Evolutionary conservation across 92 coral and sea anemone genomes (phyloP).

Genomic region (Galaxea fascicularis): DNA sequence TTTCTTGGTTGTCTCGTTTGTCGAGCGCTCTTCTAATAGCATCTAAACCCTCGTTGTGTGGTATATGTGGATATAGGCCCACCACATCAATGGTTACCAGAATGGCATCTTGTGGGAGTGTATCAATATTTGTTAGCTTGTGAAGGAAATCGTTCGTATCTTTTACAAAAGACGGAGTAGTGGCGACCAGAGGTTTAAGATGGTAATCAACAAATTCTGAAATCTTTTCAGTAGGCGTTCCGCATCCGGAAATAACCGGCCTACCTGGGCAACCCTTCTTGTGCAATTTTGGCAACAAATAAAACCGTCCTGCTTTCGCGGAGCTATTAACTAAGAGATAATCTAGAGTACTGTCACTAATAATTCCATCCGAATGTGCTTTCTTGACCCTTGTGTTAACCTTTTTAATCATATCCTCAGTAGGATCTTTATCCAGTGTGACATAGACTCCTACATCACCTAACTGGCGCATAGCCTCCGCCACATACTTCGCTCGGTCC

Average conservation of each 20-base stretch:
- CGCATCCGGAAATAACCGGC: background rate
- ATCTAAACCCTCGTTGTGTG: too few relatives aligned
- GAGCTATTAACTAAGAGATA: constrained; percentile 19
- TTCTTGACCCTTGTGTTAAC: constrained; percentile 3
- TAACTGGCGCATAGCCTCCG: constrained; percentile 31
- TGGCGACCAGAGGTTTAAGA: constrained; percentile 50
- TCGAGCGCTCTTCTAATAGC: too few relatives aligned
- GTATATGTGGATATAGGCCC: constrained; percentile 28
- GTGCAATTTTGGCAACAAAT: constrained; percentile 63
- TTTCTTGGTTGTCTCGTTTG: too few relatives aligned
- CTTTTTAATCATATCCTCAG: constrained; percentile 21
- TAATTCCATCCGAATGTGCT: background rate
- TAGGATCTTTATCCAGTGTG: constrained; percentile 10
- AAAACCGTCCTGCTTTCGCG: constrained; percentile 51
- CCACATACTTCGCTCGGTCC: constrained; percentile 19
- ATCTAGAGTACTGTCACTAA: constrained; percentile 23
- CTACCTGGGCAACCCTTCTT: too few relatives aligned
- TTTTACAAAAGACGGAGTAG: constrained; percentile 50
- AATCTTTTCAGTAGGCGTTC: constrained; percentile 54
- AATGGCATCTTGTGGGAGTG: constrained; percentile 33
- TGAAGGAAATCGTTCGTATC: constrained; percentile 40
- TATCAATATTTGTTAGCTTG: background rate
- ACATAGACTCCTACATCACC: constrained; percentile 17
- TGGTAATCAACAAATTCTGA: constrained; percentile 53
- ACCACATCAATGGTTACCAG: constrained; percentile 46